Percentiles rank a stretch among this genome's conserved stretches.
phyloP scores from a whole-genome alignment of 1,140 invertebrate species.

The Drosophila pallidifrons region DNA sequence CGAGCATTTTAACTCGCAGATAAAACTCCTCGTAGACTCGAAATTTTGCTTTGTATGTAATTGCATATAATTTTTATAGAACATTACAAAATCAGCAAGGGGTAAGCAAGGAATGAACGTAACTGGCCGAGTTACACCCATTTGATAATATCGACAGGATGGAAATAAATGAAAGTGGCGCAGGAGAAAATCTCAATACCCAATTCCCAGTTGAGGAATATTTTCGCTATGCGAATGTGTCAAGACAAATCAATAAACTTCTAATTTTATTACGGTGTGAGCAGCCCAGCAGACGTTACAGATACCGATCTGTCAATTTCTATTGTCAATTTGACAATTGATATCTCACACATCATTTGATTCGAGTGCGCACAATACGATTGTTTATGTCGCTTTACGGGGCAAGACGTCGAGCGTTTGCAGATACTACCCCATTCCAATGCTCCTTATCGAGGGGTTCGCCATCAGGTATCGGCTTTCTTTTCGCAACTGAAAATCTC shows the following conservation, averaged over 20 bases:
- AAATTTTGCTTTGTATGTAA: conserved; percentile 48
- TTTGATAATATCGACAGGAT: conserved; percentile 64
- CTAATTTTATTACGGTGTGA: conserved; percentile 78
- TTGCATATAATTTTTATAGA: conserved; percentile 81
- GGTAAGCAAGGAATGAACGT: conserved; percentile 47
- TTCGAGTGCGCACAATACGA: conserved; percentile 83
- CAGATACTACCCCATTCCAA: conserved; percentile 13
- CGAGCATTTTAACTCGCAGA: not conserved
- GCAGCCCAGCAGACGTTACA: conserved; percentile 55
- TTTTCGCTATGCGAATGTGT: conserved; percentile 65
- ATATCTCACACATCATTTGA: conserved; percentile 84
- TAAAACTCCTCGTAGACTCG: conserved; percentile 18
- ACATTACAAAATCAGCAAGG: conserved; percentile 69
- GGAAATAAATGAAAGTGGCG: conserved; percentile 8
- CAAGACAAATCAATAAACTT: conserved; percentile 85
- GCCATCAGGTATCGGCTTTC: conserved; percentile 58
- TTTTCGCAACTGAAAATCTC: conserved; percentile 28
- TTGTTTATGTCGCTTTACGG: conserved; percentile 68
- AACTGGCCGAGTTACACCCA: conserved; percentile 60
- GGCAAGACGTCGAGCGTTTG: not conserved
- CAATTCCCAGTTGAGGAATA: conserved; percentile 27
- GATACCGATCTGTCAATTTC: conserved; percentile 83
- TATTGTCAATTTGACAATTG: conserved; percentile 83
- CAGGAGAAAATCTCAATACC: conserved; percentile 21
- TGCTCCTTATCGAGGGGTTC: conserved; percentile 27